phyloP scores from a whole-genome alignment of 2,113 vertebrate genomes.

The Protobothrops flavoviridis region DNA sequence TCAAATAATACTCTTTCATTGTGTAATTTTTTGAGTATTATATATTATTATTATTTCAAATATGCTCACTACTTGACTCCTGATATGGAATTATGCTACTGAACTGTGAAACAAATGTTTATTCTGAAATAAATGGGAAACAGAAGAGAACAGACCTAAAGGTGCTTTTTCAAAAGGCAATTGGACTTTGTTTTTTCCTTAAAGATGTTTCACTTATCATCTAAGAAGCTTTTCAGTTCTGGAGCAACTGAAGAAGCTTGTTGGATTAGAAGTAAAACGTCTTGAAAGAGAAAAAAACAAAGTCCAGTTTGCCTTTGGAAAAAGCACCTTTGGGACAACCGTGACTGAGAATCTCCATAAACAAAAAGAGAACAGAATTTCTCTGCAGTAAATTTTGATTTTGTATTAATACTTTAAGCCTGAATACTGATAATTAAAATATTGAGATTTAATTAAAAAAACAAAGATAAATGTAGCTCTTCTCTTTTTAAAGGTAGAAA shows the following conservation, averaged over 20 bases:
- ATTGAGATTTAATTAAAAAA: background rate
- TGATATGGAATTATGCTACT: background rate
- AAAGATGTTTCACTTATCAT: no score
- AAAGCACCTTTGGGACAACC: no score
- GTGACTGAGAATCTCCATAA: no score
- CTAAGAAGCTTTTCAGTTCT: no score
- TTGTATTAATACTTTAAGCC: background rate
- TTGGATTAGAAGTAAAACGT: no score
- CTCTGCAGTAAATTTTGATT: background rate
- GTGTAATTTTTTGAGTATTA: background rate
- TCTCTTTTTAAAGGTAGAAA: background rate
- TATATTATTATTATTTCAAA: background rate
- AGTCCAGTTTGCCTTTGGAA: no score
- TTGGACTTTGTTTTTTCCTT: no score
- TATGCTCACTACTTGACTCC: background rate
- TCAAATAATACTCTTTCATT: background rate
- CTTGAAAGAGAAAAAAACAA: no score
- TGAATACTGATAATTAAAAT: background rate
- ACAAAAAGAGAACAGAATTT: background rate
- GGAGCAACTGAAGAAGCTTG: no score
- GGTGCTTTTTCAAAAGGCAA: no score
- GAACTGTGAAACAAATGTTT: background rate
- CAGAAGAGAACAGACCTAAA: background rate
- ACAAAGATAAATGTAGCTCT: background rate
- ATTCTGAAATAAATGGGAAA: background rate